Conservation (phyloP, 2,797 vertebrate genomes). For the Lacerta viridis region DNA sequence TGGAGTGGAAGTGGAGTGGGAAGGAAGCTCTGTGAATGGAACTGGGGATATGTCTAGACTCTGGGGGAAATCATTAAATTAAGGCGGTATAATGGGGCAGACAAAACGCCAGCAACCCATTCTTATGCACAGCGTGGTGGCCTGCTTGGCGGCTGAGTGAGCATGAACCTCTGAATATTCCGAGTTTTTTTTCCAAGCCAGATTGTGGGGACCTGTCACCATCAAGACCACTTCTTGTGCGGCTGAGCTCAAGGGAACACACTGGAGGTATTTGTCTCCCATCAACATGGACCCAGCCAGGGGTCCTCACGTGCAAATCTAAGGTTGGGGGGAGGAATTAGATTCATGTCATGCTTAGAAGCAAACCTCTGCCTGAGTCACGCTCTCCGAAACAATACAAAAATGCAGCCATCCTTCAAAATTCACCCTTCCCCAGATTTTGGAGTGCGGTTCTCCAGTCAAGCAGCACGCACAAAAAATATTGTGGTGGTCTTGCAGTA, state of each 20-base stretch:
- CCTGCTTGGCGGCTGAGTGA: background rate
- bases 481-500: too few species aligned
- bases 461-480: too few species aligned
- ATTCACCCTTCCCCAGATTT: too few species aligned
- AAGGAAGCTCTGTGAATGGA: conserved; percentile 67
- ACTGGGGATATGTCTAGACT: conserved; percentile 74
- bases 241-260: background rate
- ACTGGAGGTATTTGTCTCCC: background rate
- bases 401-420: too few species aligned
- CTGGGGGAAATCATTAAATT: conserved; percentile 63
- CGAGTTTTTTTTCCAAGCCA: background rate
- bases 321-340: too few species aligned
- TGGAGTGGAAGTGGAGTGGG: conserved; percentile 59
- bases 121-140: conserved; percentile 60
- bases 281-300: background rate
- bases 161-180: background rate
- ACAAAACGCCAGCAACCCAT: conserved; percentile 52
- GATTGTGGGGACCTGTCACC: too few species aligned
- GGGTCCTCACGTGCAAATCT: too few species aligned
- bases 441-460: too few species aligned
- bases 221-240: background rate
- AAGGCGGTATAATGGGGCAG: conserved; percentile 50
- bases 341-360: too few species aligned
- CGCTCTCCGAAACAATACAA: too few species aligned
- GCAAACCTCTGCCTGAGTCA: too few species aligned